These are phyloP conservation scores for Rhinogobio ventralis DNA, from an alignment of 2,797 vertebrate genomes.

Conservation along the genomic window DNA sequence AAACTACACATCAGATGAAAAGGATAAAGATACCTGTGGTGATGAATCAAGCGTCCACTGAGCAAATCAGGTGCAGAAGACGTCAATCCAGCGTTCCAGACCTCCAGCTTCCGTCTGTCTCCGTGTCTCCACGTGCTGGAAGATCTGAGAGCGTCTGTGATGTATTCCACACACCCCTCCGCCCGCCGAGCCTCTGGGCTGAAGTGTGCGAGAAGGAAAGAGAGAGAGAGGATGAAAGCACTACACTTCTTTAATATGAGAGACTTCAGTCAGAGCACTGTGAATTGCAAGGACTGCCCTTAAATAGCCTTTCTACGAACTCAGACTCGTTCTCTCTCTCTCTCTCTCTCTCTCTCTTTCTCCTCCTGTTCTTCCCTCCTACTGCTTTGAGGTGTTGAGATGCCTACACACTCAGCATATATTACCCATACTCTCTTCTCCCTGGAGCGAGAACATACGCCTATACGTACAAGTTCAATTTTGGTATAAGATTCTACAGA, in stretches of 20 bases:
- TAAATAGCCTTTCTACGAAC: constrained; percentile 68
- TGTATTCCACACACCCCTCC: constrained; percentile 52
- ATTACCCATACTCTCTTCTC: constrained; percentile 36
- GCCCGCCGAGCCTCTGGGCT: constrained; percentile 28
- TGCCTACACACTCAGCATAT: constrained; percentile 66
- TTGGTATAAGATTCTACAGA: constrained; percentile 14
- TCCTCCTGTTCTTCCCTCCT: constrained; percentile 50
- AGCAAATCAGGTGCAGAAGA: constrained; percentile 17
- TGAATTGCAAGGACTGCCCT: constrained; percentile 71
- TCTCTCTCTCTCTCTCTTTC: constrained; percentile 26
- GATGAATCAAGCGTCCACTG: neutral
- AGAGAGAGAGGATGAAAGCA: constrained; percentile 58
- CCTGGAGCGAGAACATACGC: neutral
- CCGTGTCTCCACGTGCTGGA: constrained; percentile 56
- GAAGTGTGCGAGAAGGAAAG: constrained; percentile 53
- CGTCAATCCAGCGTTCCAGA: neutral
- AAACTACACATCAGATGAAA: neutral
- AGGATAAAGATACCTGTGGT: constrained; percentile 31
- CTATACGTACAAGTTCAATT: constrained; percentile 6
- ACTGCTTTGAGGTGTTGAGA: constrained; percentile 71
- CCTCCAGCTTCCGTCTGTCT: constrained; percentile 60
- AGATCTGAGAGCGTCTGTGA: constrained; percentile 54
- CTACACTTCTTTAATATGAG: constrained; percentile 68
- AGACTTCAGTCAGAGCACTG: constrained; percentile 74
- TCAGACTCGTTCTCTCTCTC: constrained; percentile 37